Base-by-base conservation (phyloP, 2,113 vertebrate species). In the Gracilinanus agilis region DNA sequence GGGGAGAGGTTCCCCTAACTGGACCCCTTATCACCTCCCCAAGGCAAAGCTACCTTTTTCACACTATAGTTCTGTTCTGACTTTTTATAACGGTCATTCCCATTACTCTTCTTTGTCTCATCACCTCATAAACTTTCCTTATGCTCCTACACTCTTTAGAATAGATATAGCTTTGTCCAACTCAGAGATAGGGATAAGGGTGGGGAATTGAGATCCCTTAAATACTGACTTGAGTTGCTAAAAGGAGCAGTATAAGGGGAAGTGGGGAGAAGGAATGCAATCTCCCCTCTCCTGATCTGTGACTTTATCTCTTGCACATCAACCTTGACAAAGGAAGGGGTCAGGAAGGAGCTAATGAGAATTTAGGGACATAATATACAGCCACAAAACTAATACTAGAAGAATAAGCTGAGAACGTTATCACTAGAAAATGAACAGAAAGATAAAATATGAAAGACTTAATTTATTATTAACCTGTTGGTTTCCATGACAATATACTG, bases 161-260 rank as follows among this genome's bases (percentile, higher is more conserved):
- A 58, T n/a, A 88, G 7, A 34, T 21, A 44, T 6, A 13, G 34
- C 44, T 89, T 0, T 24, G 88, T 34, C 23, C 11, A n/a, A 34
- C 34, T 2, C 24, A 13, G 40, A 12, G 24, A 12, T 0, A 0
- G 3, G 29, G 27, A 12, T 0, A 0, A 3, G 29, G 27, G 8
- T 67, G 55, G 58, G n/a, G 24, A 23, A 83, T 83, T 23, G n/a
- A 40, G n/a, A 7, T 83, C n/a, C 34, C n/a, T 83, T 83, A 40
- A 83, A 83, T 83, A 40, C 19, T 21, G 21, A 75, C n/a, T 75
- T 83, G n/a, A 83, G 7, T 40, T 40, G 23, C 19, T 13, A 23
- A 16, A 21, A 40, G 19, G 6, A 83, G 34, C 19, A n/a, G 12
- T 19, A 5, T 34, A 13, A 12, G 13, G 13, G 34, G 19, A 21